A percentile compares a stretch with the other conserved stretches of the same genome.
phyloP scores from a whole-genome alignment of 1,140 invertebrate species.

The Neocloeon triangulifer region DNA sequence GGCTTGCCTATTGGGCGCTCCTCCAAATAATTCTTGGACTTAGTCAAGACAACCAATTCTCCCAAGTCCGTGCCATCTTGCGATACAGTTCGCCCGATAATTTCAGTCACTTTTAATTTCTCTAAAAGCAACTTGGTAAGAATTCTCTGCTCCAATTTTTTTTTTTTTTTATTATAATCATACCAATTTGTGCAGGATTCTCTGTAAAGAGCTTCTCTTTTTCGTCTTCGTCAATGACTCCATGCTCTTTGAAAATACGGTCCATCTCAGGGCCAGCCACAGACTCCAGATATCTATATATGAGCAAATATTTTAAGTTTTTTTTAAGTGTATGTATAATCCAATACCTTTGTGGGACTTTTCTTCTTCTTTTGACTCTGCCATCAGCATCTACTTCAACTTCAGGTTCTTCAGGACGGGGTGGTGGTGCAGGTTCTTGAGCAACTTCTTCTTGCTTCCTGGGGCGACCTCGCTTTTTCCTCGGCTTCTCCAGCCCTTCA shows the following conservation, averaged over 20 bases:
- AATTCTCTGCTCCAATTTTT: too few relatives aligned
- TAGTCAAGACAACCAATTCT: conserved; percentile 32
- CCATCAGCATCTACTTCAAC: conserved; percentile 26
- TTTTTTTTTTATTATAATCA: too few relatives aligned
- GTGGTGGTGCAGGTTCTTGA: conserved; percentile 12
- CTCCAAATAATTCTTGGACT: conserved; percentile 16
- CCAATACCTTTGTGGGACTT: conserved; percentile 29
- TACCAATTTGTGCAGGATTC: too few relatives aligned
- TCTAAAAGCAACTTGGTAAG: too few relatives aligned
- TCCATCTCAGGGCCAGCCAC: conserved; percentile 52
- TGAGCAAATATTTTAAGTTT: background rate
- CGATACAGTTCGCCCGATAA: conserved; percentile 41
- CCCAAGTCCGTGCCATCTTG: conserved; percentile 29
- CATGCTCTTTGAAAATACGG: conserved; percentile 43
- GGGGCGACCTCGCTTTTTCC: conserved; percentile 39
- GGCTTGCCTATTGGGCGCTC: background rate
- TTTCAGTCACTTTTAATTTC: conserved; percentile 19
- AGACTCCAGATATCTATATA: conserved; percentile 32
- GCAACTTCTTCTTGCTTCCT: conserved; percentile 22
- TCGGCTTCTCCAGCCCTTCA: conserved; percentile 36
- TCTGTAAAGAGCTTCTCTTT: conserved; percentile 8
- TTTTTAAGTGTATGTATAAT: background rate
- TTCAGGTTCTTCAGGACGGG: conserved; percentile 18
- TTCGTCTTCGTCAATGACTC: conserved; percentile 37
- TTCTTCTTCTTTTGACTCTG: conserved; percentile 28